Percentiles rank a stretch among this genome's conserved stretches.
phyloP scores from a whole-genome alignment of 2,888 invertebrate genomes.

The Bibio marci region DNA sequence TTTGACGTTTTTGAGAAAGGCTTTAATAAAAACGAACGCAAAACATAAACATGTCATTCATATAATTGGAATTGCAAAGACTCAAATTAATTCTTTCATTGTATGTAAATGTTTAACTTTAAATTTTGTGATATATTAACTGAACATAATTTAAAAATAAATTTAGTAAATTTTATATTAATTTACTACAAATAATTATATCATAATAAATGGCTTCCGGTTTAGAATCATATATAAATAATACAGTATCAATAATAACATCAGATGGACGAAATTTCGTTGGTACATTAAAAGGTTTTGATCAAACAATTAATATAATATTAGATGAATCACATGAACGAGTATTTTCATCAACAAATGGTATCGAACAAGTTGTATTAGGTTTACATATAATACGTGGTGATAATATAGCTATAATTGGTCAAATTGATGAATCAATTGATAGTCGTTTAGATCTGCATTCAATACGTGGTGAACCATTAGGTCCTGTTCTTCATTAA shows the following conservation, averaged over 20 bases:
- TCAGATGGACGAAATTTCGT: conserved; percentile 93
- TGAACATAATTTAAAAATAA: too few relatives aligned
- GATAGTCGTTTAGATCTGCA: conserved; percentile 65
- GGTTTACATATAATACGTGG: conserved; percentile 96
- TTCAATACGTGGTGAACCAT: conserved; percentile 66
- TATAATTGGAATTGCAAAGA: too few relatives aligned
- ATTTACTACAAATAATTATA: too few relatives aligned
- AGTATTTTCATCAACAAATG: conserved; percentile 84
- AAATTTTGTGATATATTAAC: too few relatives aligned
- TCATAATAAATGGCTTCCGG: conserved; percentile 86
- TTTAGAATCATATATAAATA: conserved; percentile 73
- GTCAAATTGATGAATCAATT: conserved; percentile 67
- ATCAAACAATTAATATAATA: conserved; percentile 97
- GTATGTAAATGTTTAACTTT: too few relatives aligned
- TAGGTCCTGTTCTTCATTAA: conserved; percentile 65
- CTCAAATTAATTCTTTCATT: too few relatives aligned
- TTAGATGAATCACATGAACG: conserved; percentile 96
- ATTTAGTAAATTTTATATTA: too few relatives aligned
- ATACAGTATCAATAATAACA: conserved; percentile 88
- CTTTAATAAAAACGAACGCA: too few relatives aligned
- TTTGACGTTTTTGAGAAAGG: too few relatives aligned
- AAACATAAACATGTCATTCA: too few relatives aligned
- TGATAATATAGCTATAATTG: conserved; percentile 88
- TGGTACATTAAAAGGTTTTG: conserved; percentile 94
- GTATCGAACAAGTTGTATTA: conserved; percentile 88